phyloP scores from a whole-genome alignment of 2,113 vertebrate genomes.

The Antigone vipio region DNA sequence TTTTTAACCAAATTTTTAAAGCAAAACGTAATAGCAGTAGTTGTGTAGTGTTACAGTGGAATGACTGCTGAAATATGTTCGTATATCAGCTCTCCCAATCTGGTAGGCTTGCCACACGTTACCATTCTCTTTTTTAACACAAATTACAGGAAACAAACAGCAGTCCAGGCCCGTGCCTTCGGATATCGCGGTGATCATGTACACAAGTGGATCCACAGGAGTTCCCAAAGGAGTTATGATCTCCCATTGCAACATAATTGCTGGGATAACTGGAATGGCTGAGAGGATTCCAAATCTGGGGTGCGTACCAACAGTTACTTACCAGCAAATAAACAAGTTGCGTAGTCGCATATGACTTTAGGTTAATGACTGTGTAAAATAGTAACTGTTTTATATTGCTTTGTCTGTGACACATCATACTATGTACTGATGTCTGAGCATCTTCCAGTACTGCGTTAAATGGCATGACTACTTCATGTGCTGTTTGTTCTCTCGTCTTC shows the following conservation, averaged over 20 bases:
- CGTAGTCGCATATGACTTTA: background rate
- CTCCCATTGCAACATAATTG: constrained; percentile 91
- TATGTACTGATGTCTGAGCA: background rate
- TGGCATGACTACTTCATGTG: background rate
- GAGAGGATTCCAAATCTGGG: constrained; percentile 86
- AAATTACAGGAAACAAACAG: constrained; percentile 65
- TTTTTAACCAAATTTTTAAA: background rate
- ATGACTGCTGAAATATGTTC: background rate
- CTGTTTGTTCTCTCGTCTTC: background rate
- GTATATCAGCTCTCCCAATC: background rate
- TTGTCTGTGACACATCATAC: background rate
- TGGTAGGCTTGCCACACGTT: background rate
- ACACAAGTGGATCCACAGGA: constrained; percentile 95
- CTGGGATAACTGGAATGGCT: constrained; percentile 90
- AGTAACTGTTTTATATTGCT: background rate
- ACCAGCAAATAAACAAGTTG: background rate
- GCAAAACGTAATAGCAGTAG: background rate
- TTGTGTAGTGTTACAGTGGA: background rate
- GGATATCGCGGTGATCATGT: constrained; percentile 95
- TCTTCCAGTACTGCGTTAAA: background rate
- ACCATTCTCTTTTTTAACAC: background rate
- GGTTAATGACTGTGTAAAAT: background rate
- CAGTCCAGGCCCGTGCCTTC: constrained; percentile 74
- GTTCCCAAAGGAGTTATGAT: constrained; percentile 96
- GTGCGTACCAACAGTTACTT: constrained; percentile 57